These are phyloP conservation scores for Pseudomyrmex dendroicus DNA, from an alignment of 1,140 invertebrate species.

Conservation along the genomic window DNA sequence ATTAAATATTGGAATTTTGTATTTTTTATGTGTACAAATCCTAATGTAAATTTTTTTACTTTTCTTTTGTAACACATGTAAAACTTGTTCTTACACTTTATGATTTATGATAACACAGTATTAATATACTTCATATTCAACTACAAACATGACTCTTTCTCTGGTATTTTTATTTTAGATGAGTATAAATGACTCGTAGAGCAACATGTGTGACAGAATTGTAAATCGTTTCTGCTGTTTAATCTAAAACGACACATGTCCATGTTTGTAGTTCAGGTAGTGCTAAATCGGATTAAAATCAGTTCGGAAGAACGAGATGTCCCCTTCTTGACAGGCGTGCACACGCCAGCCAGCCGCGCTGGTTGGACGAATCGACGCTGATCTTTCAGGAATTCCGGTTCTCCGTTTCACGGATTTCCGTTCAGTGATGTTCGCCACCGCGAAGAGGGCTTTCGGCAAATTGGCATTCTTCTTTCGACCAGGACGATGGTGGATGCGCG, in stretches of 20 bases:
- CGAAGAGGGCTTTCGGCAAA: conserved; percentile 77
- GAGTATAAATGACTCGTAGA: background rate
- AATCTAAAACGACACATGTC: conserved; percentile 4
- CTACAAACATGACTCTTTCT: background rate
- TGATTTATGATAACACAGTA: background rate
- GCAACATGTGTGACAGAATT: background rate
- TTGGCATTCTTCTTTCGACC: conserved; percentile 82
- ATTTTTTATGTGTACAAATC: background rate
- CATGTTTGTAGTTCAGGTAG: background rate
- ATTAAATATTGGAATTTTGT: conserved; percentile 26
- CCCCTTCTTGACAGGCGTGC: conserved; percentile 37
- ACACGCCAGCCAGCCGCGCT: background rate
- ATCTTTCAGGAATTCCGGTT: conserved; percentile 68
- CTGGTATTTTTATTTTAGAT: background rate
- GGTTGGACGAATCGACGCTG: conserved; percentile 41
- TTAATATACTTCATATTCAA: too few relatives aligned
- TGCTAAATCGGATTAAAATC: conserved; percentile 55
- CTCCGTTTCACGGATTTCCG: conserved; percentile 68
- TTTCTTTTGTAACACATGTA: background rate
- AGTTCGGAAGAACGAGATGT: conserved; percentile 43
- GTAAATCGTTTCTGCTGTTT: background rate
- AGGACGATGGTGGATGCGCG: conserved; percentile 63
- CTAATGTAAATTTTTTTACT: background rate
- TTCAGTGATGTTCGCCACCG: conserved; percentile 67
- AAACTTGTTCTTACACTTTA: background rate